Conservation (phyloP, 1,140 invertebrate species). For the Aphidius ervi region DNA sequence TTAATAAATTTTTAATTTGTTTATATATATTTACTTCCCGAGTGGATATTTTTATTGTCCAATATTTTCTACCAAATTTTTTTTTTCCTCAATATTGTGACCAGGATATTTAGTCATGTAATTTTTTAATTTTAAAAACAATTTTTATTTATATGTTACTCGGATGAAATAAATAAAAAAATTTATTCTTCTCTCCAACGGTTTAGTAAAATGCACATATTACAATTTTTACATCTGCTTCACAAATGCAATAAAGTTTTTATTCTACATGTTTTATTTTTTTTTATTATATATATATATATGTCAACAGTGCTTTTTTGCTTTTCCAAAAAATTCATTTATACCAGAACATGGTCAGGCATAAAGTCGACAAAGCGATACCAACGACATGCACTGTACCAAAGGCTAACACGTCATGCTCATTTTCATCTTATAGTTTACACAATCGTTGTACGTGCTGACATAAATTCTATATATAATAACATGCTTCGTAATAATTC, state of each 20-base stretch:
- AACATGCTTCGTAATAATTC: no score
- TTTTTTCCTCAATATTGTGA: no score
- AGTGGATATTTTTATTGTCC: no score
- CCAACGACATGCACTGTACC: conserved; percentile 11
- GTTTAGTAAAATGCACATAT: conserved; percentile 17
- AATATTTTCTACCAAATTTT: no score
- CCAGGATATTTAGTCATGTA: no score
- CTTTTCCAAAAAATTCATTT: conserved; percentile 20
- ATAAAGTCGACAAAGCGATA: conserved; percentile 17
- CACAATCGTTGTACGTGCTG: conserved; percentile 7
- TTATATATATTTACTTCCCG: no score
- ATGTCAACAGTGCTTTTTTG: conserved; percentile 10
- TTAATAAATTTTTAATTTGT: no score
- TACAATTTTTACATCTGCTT: conserved; percentile 30
- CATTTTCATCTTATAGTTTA: conserved; percentile 9
- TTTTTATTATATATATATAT: conserved; percentile 2
- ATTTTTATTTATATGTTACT: no score
- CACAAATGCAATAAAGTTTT: conserved; percentile 35
- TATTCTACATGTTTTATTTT: conserved; percentile 10
- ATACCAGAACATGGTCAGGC: conserved; percentile 1
- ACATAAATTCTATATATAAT: background rate
- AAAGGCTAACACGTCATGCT: conserved; percentile 16
- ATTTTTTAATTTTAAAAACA: no score
- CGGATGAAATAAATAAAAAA: no score
- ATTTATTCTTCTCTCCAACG: no score